These are phyloP conservation scores for Bursaphelenchus mucronatus DNA, from an alignment of 1,140 invertebrate genomes.

Conservation along the genomic window DNA sequence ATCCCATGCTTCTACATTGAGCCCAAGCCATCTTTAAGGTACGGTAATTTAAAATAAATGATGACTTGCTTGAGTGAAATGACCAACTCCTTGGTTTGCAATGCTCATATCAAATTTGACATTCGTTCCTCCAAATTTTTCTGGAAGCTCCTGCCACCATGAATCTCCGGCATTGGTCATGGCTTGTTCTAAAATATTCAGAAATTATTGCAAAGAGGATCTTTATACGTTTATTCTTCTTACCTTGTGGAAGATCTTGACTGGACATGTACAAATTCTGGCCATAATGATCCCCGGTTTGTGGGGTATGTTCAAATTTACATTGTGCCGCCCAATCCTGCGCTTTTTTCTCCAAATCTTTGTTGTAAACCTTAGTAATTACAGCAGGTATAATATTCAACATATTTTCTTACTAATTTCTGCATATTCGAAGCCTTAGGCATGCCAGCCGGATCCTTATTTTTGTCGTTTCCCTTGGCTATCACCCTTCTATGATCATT, in stretches of 20 bases:
- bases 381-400: neutral
- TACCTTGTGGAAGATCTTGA: neutral
- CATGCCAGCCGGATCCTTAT: neutral
- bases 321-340: slow-evolving; percentile 8
- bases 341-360: slow-evolving; percentile 12
- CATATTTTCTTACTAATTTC: neutral
- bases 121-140: neutral
- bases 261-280: slow-evolving; percentile 11
- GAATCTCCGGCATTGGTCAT: slow-evolving; percentile 1
- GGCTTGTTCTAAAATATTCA: slow-evolving; percentile 8
- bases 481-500: neutral
- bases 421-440: slow-evolving; percentile 17
- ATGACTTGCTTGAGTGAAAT: slow-evolving; percentile 5
- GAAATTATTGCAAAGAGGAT: too few species aligned
- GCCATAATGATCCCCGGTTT: slow-evolving; percentile 2
- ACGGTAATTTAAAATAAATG: slow-evolving; percentile 3
- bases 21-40: slow-evolving; percentile 12
- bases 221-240: neutral
- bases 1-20: slow-evolving; percentile 3
- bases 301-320: neutral
- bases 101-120: neutral
- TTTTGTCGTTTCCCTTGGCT: slow-evolving; percentile 9
- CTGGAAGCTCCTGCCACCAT: slow-evolving; percentile 1
- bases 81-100: slow-evolving; percentile 15
- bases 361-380: neutral